Evolutionary conservation across 1,140 invertebrate genomes (phyloP).

Genomic region (Zeugodacus cucurbitae): DNA sequence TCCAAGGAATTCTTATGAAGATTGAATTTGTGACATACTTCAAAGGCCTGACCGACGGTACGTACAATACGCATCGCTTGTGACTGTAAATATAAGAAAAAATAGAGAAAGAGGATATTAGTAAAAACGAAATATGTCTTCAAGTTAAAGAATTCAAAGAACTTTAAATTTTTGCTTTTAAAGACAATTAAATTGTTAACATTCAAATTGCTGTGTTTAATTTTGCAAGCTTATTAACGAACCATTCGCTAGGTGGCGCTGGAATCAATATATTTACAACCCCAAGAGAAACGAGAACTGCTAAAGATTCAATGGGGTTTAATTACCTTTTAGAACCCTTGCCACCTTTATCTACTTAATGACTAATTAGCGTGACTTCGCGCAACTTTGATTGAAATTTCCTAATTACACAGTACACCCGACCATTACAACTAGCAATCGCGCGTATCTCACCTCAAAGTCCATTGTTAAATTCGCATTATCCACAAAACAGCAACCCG

Average conservation of each 20-base stretch:
- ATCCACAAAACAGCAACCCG: slow-evolving; percentile 1
- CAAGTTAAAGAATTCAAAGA: neutral
- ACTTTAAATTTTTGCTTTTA: too few species aligned
- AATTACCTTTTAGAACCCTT: too few species aligned
- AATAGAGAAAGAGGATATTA: neutral
- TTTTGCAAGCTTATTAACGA: too few species aligned
- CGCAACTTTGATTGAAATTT: too few species aligned
- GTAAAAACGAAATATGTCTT: neutral
- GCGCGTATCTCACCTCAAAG: neutral
- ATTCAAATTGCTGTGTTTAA: too few species aligned
- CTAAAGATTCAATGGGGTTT: too few species aligned
- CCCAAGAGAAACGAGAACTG: too few species aligned
- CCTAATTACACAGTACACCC: neutral
- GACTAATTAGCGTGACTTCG: too few species aligned
- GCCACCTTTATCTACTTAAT: too few species aligned
- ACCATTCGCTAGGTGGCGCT: too few species aligned
- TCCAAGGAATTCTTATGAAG: slow-evolving; percentile 69
- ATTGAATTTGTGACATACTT: slow-evolving; percentile 96
- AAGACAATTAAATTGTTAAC: too few species aligned
- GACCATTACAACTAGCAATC: neutral
- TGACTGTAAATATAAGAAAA: slow-evolving; percentile 76
- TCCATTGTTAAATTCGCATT: slow-evolving; percentile 10
- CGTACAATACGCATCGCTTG: slow-evolving; percentile 97
- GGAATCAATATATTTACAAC: too few species aligned
- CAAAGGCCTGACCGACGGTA: slow-evolving; percentile 98